These are phyloP conservation scores for Myopa testacea DNA, from an alignment of 2,888 invertebrate species.

Conservation along the genomic window DNA sequence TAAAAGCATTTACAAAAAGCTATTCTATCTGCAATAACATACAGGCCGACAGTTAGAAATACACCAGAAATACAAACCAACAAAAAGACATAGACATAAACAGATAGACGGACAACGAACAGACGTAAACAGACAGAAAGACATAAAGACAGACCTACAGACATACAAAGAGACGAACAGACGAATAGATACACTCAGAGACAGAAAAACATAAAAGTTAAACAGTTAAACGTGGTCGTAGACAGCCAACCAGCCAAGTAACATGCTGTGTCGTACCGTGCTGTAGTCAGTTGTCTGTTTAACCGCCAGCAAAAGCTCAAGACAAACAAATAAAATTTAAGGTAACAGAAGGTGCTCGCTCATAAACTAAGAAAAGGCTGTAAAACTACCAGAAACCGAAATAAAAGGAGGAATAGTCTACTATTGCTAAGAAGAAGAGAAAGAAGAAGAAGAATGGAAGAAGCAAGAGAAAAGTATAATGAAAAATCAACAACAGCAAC, in stretches of 20 bases:
- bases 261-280: not conserved
- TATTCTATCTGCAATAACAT: too few species aligned
- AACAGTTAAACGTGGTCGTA: not conserved
- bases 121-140: not conserved
- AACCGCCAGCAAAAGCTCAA: constrained; percentile 11
- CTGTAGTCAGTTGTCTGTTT: too few species aligned
- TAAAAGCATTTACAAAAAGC: not conserved
- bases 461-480: too few species aligned
- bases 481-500: too few species aligned
- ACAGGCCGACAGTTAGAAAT: too few species aligned
- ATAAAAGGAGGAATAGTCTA: too few species aligned
- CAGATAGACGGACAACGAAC: not conserved
- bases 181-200: not conserved
- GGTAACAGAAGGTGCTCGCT: constrained; percentile 30
- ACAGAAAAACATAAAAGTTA: not conserved
- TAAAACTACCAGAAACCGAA: not conserved
- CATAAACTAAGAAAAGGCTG: constrained; percentile 18
- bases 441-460: too few species aligned
- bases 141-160: not conserved
- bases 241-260: not conserved
- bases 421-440: too few species aligned
- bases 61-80: too few species aligned
- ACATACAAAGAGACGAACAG: not conserved
- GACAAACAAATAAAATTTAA: constrained; percentile 24
- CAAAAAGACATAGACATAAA: too few species aligned